Base-by-base conservation (phyloP, 37 sponge, comb jelly and placozoan species). In the Hexactinellida sp. region DNA sequence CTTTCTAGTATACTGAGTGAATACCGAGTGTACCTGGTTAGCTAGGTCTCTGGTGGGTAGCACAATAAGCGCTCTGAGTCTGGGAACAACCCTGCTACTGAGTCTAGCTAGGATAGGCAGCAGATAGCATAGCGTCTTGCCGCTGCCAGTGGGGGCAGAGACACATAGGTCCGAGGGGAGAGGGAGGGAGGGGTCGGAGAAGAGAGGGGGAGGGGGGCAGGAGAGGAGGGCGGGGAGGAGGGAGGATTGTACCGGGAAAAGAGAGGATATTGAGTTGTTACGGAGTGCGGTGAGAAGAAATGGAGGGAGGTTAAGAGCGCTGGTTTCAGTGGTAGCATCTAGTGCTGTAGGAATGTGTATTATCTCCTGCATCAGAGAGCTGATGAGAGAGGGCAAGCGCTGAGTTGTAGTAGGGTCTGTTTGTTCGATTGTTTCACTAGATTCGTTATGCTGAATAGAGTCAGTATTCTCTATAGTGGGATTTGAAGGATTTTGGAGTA, bases 141-240 rank as follows among this genome's bases (percentile, higher is more conserved):
- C 97, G 88, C 97, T 94, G 24, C 97, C 97, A 13, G 97, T 96
- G 5, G 97, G 97, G 1, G 97, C 93, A 83, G 92, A 92, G 19
- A 96, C 95, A 54, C 91, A 91, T 34, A 96, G 32, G 55, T 96
- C 97, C 34, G 37, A 51, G 0, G 96, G 94, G 0, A 38, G 38
- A 7, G 34, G 25, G 13, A 23, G 13, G 76, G 76, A 63, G 76
- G 76, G 5, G 30, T 10, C 30, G 76, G 5, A 63, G 34, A 63
- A 63, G 25, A 63, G 76, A 63, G 76, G 76, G 13, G 34, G 28
- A 63, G 76, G 28, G 3, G 21, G 76, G 34, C 19, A 23, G 5
- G 34, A 7, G 3, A 63, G 25, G 76, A 63, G 76, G 34, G 76
- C 3, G 13, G 76, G 76, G 13, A 63, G 76, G 76, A 63, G 25